Percentiles rank a stretch among this genome's conserved stretches.
Evolutionary conservation across 2,113 vertebrate species (phyloP).

Genomic region (Electrona antarctica): DNA sequence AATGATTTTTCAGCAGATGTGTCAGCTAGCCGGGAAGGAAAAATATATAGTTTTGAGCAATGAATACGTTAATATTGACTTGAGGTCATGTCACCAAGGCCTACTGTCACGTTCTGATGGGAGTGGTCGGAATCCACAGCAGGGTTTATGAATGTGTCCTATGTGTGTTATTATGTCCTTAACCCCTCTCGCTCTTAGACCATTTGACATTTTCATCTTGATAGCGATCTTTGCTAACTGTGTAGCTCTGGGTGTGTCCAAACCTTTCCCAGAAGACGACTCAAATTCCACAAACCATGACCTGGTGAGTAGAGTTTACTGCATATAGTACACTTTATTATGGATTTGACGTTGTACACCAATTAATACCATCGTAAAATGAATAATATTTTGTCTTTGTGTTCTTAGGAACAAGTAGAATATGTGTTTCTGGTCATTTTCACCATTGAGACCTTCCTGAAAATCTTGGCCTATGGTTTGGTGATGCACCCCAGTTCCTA

Average conservation of each 20-base stretch:
- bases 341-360: background rate
- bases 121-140: too few species aligned
- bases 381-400: background rate
- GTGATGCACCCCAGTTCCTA: constrained; percentile 93
- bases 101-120: too few species aligned
- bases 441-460: constrained; percentile 91
- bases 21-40: too few species aligned
- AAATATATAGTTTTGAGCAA: too few species aligned
- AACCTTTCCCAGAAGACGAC: constrained; percentile 80
- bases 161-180: constrained; percentile 61
- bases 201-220: constrained; percentile 92
- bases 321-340: background rate
- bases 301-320: background rate
- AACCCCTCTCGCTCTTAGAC: constrained; percentile 72
- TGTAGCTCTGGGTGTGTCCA: constrained; percentile 90
- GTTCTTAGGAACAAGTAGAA: constrained; percentile 88
- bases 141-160: too few species aligned
- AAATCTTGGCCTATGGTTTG: constrained; percentile 92
- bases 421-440: constrained; percentile 95
- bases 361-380: background rate
- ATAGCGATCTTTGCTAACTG: constrained; percentile 94
- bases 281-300: background rate
- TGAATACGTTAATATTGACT: too few species aligned
- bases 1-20: too few species aligned
- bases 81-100: too few species aligned